Evolutionary conservation across 2,113 vertebrate genomes (phyloP).

Genomic region (Trogon surrucura): DNA sequence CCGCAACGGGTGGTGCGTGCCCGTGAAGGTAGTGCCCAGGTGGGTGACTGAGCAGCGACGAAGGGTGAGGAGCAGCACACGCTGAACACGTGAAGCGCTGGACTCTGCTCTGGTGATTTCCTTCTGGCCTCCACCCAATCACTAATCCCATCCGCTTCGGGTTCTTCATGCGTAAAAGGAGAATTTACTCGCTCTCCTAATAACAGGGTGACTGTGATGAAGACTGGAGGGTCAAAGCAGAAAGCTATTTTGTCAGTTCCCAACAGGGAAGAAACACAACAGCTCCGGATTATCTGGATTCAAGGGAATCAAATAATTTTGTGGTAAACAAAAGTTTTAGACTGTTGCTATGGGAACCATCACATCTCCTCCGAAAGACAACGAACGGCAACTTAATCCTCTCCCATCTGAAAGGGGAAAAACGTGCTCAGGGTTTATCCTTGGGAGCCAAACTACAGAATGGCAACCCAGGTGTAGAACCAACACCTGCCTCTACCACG

Average conservation of each 20-base stretch:
- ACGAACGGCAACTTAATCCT: not conserved
- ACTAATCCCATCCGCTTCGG: not conserved
- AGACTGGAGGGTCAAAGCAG: not conserved
- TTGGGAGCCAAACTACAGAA: not conserved
- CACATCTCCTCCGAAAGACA: not conserved
- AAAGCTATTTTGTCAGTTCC: not conserved
- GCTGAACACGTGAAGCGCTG: not conserved
- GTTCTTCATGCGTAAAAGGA: not conserved
- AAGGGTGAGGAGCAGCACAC: not conserved
- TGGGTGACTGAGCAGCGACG: not conserved
- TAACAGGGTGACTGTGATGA: not conserved
- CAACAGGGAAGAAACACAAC: not conserved
- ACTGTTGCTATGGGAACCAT: not conserved
- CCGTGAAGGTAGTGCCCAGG: not conserved
- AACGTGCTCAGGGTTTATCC: not conserved
- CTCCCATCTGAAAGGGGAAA: not conserved
- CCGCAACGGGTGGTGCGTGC: fast-evolving
- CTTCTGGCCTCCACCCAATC: not conserved
- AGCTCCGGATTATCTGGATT: not conserved
- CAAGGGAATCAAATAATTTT: not conserved
- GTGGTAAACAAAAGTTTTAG: not conserved
- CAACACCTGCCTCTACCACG: fast-evolving
- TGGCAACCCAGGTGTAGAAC: not conserved
- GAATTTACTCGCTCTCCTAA: not conserved
- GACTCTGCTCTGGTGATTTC: not conserved